A percentile compares a stretch with the other conserved stretches of the same genome.
Evolutionary conservation across 92 coral and sea anemone species (phyloP).

Genomic region (Actinostola sp.): DNA sequence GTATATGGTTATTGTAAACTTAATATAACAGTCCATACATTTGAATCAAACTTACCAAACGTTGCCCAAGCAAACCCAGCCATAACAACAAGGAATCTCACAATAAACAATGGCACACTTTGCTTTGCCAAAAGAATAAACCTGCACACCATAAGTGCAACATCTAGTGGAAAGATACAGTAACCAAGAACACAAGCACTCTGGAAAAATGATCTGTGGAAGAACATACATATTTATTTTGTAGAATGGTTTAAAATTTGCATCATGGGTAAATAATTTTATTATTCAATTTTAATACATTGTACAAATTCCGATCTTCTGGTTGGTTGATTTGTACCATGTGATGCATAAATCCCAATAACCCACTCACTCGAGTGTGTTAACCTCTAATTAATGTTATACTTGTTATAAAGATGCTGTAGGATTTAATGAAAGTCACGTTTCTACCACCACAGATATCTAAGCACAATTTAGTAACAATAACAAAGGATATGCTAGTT

Average conservation of each 20-base stretch:
- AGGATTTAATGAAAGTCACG: no score
- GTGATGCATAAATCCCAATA: no score
- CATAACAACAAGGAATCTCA: conserved; percentile 82
- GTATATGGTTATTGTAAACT: no score
- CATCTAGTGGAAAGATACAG: conserved; percentile 88
- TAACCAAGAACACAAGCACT: conserved; percentile 99
- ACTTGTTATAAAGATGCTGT: no score
- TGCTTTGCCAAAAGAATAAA: conserved; percentile 84
- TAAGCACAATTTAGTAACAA: no score
- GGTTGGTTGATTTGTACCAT: no score
- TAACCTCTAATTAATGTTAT: no score
- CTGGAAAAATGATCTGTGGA: conserved; percentile 92
- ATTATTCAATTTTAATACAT: no score
- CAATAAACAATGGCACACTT: conserved; percentile 69
- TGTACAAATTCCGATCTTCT: no score
- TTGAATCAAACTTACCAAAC: conserved; percentile 74
- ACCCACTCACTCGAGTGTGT: no score
- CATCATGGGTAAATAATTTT: not conserved
- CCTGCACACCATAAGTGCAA: conserved; percentile 88
- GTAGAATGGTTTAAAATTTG: not conserved
- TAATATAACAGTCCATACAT: not conserved
- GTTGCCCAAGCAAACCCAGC: conserved; percentile 97
- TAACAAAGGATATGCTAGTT: no score
- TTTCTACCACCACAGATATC: no score
- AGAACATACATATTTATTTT: not conserved